Evolutionary conservation across 1,140 invertebrate genomes (phyloP).

Genomic region (Saccostrea echinata): DNA sequence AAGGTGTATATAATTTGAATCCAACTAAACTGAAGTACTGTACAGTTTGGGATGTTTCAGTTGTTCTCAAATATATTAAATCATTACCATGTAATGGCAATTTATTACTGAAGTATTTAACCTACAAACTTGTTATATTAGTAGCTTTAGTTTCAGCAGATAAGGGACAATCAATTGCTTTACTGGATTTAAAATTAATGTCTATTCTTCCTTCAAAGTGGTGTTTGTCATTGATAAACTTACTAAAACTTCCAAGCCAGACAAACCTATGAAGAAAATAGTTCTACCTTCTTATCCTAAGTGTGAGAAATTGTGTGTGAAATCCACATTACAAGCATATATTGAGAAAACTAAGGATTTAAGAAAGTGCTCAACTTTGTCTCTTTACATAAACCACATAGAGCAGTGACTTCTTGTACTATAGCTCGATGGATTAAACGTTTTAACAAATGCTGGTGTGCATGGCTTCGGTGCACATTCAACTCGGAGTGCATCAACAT

Average conservation of each 20-base stretch:
- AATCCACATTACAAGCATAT: conserved; percentile 50
- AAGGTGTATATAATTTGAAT: conserved; percentile 12
- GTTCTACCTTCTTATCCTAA: conserved; percentile 38
- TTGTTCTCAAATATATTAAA: conserved; percentile 53
- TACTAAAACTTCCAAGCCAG: conserved; percentile 32
- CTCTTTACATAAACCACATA: conserved; percentile 47
- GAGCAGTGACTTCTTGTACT: conserved; percentile 43
- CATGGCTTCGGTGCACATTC: conserved; percentile 40
- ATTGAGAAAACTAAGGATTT: conserved; percentile 3
- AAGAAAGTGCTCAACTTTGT: conserved; percentile 33
- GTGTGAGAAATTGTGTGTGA: conserved; percentile 50
- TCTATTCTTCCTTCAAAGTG: conserved; percentile 5
- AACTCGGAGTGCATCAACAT: conserved; percentile 29
- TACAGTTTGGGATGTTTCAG: conserved; percentile 53
- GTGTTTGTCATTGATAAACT: conserved; percentile 1
- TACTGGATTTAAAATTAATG: conserved; percentile 5
- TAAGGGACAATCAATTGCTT: conserved; percentile 31
- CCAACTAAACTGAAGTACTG: conserved; percentile 20
- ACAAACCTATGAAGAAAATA: background rate
- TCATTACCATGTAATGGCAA: background rate
- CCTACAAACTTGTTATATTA: conserved; percentile 41
- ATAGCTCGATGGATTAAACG: conserved; percentile 50
- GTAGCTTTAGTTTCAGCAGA: conserved; percentile 42
- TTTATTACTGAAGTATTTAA: conserved; percentile 27
- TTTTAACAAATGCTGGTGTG: conserved; percentile 45